Percentiles rank a stretch among this genome's conserved stretches.
Conservation (phyloP, 2,113 vertebrate species). For the Thamnaconus septentrionalis region DNA sequence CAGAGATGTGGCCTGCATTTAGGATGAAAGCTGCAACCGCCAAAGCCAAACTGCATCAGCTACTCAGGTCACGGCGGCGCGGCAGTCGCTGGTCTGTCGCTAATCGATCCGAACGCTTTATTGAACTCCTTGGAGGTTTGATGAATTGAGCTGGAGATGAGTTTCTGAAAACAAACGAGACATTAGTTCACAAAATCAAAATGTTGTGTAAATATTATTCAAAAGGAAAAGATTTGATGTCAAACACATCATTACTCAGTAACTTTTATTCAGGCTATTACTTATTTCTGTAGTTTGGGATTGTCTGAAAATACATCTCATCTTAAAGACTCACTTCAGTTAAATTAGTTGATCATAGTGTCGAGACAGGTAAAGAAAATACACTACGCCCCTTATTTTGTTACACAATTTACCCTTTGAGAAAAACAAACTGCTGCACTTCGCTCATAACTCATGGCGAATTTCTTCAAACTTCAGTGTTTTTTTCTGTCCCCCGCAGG, state of each 20-base stretch:
- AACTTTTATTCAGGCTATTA: no score
- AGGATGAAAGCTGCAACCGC: conserved; percentile 42
- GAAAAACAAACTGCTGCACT: neutral
- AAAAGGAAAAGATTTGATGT: no score
- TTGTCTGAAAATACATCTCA: no score
- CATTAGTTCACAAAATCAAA: no score
- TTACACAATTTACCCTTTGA: no score
- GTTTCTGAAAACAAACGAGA: conserved; percentile 4
- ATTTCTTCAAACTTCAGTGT: neutral
- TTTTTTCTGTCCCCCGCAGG: conserved; percentile 73
- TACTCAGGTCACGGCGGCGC: conserved; percentile 5
- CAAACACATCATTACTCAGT: no score
- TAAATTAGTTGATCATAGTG: no score
- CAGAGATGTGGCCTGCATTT: conserved; percentile 37
- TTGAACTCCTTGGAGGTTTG: neutral
- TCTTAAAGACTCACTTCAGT: no score
- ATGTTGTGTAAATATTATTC: no score
- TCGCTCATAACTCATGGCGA: neutral
- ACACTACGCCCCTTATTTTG: no score
- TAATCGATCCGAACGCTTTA: neutral
- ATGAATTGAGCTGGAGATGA: conserved; percentile 1
- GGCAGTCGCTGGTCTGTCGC: neutral
- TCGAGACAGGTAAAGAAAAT: no score
- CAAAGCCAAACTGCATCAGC: conserved; percentile 35
- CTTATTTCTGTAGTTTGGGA: no score